Percentiles rank a stretch among this genome's conserved stretches.
phyloP scores from a whole-genome alignment of 1,140 invertebrate genomes.

The Meloidogyne chitwoodi region DNA sequence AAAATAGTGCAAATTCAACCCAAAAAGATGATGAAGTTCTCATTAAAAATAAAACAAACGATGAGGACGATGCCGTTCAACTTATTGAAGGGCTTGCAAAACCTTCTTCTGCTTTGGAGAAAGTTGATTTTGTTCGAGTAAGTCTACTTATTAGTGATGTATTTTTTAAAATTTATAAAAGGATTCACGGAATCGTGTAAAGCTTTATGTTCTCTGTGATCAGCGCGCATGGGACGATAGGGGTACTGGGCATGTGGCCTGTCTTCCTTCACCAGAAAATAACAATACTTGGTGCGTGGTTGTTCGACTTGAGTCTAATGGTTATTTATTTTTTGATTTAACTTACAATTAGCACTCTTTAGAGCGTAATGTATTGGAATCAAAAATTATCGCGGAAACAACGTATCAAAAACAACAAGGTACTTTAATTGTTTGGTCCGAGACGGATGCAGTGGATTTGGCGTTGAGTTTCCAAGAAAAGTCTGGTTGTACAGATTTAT shows the following conservation, averaged over 20 bases:
- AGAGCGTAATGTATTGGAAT: slow-evolving; percentile 57
- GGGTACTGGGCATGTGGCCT: slow-evolving; percentile 58
- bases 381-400: slow-evolving; percentile 50
- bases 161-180: neutral
- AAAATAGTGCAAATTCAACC: neutral
- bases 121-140: slow-evolving; percentile 33
- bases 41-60: neutral
- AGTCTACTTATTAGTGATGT: slow-evolving; percentile 7
- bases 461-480: slow-evolving; percentile 99
- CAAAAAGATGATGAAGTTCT: neutral
- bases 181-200: slow-evolving; percentile 51
- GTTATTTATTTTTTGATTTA: slow-evolving; percentile 10
- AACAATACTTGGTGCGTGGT: slow-evolving; percentile 43
- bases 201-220: slow-evolving; percentile 58
- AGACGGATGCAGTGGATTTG: slow-evolving; percentile 96
- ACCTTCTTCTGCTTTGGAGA: slow-evolving; percentile 20
- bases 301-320: slow-evolving; percentile 51
- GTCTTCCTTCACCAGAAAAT: slow-evolving; percentile 36
- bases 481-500: slow-evolving; percentile 98
- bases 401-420: slow-evolving; percentile 65
- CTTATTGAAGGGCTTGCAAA: neutral
- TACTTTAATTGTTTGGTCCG: slow-evolving; percentile 99
- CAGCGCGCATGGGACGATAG: slow-evolving; percentile 54
- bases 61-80: neutral
- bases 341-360: neutral